A percentile compares a stretch with the other conserved stretches of the same genome.
Conservation (phyloP, 1,140 invertebrate genomes). For the Eriosoma lanigerum region DNA sequence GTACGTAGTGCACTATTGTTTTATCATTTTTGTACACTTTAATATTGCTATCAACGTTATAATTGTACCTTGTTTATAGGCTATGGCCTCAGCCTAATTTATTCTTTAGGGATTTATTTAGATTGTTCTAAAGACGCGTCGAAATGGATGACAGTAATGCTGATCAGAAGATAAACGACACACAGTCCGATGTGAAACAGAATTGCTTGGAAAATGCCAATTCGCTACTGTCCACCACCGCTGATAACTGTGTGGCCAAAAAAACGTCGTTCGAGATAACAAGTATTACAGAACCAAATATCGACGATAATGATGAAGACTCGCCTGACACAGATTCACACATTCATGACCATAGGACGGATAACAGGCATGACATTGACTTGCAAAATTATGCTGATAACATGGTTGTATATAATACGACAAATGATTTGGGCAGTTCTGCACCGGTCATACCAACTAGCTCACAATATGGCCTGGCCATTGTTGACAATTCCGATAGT, state of each 20-base stretch:
- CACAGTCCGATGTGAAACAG: constrained; percentile 20
- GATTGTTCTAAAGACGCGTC: neutral
- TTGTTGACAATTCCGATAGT: constrained; percentile 62
- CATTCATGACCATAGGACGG: constrained; percentile 71
- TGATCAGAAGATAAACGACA: constrained; percentile 15
- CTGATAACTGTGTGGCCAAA: constrained; percentile 61
- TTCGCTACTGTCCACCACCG: neutral
- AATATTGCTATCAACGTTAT: constrained; percentile 11
- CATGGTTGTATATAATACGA: constrained; percentile 77
- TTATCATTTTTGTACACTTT: neutral
- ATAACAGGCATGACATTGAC: constrained; percentile 78
- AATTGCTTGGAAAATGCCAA: constrained; percentile 30
- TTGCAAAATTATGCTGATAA: constrained; percentile 81
- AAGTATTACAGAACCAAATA: constrained; percentile 77
- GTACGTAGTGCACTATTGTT: constrained; percentile 35
- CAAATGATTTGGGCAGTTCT: constrained; percentile 79
- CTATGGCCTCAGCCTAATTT: neutral
- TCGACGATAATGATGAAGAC: constrained; percentile 83
- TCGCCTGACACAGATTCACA: constrained; percentile 92
- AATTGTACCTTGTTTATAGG: constrained; percentile 12
- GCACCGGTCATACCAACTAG: constrained; percentile 81
- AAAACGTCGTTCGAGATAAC: constrained; percentile 93
- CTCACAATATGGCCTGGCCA: constrained; percentile 78
- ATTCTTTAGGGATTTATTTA: neutral
- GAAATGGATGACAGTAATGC: constrained; percentile 15